These are phyloP conservation scores for Chaetorhynchus papuensis DNA, from an alignment of 2,113 vertebrate genomes.

Conservation along the genomic window DNA sequence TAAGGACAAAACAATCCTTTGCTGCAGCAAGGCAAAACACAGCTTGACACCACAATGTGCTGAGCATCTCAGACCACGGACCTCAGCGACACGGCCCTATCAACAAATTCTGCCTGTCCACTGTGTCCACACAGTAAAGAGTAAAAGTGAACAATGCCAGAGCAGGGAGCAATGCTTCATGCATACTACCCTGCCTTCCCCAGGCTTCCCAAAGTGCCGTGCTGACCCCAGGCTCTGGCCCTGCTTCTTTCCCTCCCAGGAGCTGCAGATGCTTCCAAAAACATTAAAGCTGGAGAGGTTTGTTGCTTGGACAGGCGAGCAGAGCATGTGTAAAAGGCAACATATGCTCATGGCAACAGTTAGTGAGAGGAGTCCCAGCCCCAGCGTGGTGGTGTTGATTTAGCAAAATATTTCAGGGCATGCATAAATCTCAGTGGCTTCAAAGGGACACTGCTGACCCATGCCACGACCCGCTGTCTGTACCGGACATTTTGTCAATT, in stretches of 20 bases:
- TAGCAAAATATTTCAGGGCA: background rate
- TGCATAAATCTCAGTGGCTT: background rate
- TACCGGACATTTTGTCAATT: background rate
- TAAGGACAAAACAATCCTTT: background rate
- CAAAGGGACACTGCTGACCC: background rate
- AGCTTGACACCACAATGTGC: background rate
- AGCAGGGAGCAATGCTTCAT: background rate
- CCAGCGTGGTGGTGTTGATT: background rate
- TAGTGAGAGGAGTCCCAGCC: background rate
- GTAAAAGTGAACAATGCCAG: background rate
- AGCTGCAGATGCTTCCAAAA: constrained; percentile 18
- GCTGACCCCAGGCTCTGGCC: background rate
- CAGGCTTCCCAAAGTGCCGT: fast-evolving
- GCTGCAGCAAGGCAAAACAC: background rate
- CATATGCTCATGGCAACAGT: background rate
- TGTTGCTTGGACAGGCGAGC: background rate
- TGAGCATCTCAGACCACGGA: background rate
- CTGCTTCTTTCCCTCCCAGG: background rate
- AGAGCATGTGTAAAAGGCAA: background rate
- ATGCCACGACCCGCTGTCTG: fast-evolving
- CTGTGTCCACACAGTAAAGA: background rate
- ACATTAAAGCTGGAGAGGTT: background rate
- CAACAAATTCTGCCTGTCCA: background rate
- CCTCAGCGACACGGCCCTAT: fast-evolving
- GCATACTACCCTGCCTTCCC: background rate